These are phyloP conservation scores for Polyergus mexicanus DNA, from an alignment of 1,140 invertebrate species.

Conservation along the genomic window DNA sequence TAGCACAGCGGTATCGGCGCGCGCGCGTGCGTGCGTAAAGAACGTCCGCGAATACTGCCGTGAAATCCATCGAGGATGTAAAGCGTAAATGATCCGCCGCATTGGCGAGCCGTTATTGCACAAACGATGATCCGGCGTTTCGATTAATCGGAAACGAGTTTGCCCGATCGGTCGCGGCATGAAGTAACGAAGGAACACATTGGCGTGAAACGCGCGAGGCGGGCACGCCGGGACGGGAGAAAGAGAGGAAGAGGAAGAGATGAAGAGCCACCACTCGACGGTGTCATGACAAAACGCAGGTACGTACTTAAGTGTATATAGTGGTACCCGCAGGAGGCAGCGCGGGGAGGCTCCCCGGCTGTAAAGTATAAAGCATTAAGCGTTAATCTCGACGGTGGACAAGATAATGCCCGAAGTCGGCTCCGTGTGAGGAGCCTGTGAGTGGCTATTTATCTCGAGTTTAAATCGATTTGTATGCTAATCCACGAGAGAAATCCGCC, in stretches of 20 bases:
- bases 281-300: conserved; percentile 69
- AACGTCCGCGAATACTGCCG: conserved; percentile 56
- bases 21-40: neutral
- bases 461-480: conserved; percentile 87
- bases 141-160: conserved; percentile 75
- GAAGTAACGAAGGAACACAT: conserved; percentile 48
- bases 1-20: neutral
- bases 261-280: conserved; percentile 60
- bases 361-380: conserved; percentile 86
- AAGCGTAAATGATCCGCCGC: conserved; percentile 76
- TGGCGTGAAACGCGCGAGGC: conserved; percentile 15
- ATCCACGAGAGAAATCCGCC: conserved; percentile 85
- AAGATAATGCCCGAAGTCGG: conserved; percentile 85
- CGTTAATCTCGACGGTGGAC: conserved; percentile 85
- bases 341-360: conserved; percentile 68
- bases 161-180: conserved; percentile 19
- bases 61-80: conserved; percentile 75
- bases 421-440: conserved; percentile 84
- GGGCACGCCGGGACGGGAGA: conserved; percentile 15
- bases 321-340: conserved; percentile 71
- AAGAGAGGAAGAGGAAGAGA: conserved; percentile 26
- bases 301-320: conserved; percentile 66
- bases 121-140: conserved; percentile 75
- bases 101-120: conserved; percentile 65
- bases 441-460: conserved; percentile 87